Percentiles rank a stretch among this genome's conserved stretches.
phyloP scores from a whole-genome alignment of 2,113 vertebrate genomes.

The Heliornis fulica region DNA sequence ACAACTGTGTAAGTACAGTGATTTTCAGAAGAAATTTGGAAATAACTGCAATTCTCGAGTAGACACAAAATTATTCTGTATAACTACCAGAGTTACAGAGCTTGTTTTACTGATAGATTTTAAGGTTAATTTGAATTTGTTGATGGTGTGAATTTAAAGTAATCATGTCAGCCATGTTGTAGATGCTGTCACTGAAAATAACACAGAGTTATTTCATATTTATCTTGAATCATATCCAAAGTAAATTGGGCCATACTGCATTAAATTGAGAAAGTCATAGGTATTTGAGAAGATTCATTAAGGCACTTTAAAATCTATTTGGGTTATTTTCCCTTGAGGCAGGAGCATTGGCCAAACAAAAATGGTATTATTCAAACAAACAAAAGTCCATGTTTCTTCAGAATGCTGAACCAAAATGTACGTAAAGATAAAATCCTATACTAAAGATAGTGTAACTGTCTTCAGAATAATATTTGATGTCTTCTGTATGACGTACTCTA shows the following conservation, averaged over 20 bases:
- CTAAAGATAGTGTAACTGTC: background rate
- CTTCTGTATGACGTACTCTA: background rate
- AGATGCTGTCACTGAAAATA: background rate
- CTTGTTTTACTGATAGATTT: background rate
- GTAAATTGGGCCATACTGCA: background rate
- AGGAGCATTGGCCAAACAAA: background rate
- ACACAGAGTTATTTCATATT: background rate
- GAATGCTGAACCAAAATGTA: background rate
- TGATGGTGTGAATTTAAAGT: background rate
- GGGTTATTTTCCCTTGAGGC: background rate
- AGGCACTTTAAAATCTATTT: background rate
- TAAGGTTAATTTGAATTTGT: background rate
- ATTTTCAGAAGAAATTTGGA: background rate
- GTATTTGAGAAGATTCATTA: conserved; percentile 13
- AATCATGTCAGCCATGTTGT: background rate
- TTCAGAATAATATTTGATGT: background rate
- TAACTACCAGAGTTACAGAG: background rate
- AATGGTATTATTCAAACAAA: background rate
- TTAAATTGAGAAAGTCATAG: background rate
- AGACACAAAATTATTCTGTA: background rate
- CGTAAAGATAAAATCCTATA: background rate
- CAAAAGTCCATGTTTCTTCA: background rate
- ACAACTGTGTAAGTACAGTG: background rate
- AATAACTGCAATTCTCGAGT: background rate
- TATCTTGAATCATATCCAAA: background rate